Percentiles rank a stretch among this genome's conserved stretches.
Evolutionary conservation across 2,888 invertebrate genomes (phyloP).

Genomic region (Blera fallax): DNA sequence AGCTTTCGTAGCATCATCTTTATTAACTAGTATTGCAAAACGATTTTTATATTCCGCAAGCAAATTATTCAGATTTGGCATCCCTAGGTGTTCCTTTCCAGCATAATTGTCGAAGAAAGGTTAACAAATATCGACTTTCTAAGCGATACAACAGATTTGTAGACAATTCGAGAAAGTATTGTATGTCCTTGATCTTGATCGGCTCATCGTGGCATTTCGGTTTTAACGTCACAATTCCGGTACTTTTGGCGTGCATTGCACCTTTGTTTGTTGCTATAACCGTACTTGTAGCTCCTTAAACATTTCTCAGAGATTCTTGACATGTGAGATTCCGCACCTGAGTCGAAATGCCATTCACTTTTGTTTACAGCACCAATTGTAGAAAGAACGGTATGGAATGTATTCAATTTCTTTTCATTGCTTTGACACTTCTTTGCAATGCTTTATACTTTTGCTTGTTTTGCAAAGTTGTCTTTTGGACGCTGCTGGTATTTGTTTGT

Average conservation of each 20-base stretch:
- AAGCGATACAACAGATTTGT: conserved; percentile 44
- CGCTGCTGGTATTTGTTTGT: neutral
- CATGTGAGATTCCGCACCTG: conserved; percentile 11
- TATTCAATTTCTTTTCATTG: too few relatives aligned
- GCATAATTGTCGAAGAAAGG: too few relatives aligned
- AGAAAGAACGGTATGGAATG: conserved; percentile 1
- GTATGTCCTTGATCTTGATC: neutral
- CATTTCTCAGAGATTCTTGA: conserved; percentile 1
- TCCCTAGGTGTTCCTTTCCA: too few relatives aligned
- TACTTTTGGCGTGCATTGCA: neutral
- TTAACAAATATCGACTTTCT: too few relatives aligned
- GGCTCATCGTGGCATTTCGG: neutral
- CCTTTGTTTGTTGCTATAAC: conserved; percentile 6
- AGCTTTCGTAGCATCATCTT: too few relatives aligned
- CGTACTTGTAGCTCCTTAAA: neutral
- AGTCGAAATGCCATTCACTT: conserved; percentile 10
- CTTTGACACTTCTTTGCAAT: too few relatives aligned
- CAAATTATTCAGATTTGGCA: too few relatives aligned
- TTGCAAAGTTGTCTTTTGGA: too few relatives aligned
- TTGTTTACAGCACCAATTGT: neutral
- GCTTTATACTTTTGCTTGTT: too few relatives aligned
- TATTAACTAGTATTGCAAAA: too few relatives aligned
- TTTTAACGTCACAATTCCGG: neutral
- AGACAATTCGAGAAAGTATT: neutral
- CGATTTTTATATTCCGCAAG: too few relatives aligned